These are phyloP conservation scores for Drosophila prosaltans DNA, from an alignment of 1,140 invertebrate species.

Conservation along the genomic window DNA sequence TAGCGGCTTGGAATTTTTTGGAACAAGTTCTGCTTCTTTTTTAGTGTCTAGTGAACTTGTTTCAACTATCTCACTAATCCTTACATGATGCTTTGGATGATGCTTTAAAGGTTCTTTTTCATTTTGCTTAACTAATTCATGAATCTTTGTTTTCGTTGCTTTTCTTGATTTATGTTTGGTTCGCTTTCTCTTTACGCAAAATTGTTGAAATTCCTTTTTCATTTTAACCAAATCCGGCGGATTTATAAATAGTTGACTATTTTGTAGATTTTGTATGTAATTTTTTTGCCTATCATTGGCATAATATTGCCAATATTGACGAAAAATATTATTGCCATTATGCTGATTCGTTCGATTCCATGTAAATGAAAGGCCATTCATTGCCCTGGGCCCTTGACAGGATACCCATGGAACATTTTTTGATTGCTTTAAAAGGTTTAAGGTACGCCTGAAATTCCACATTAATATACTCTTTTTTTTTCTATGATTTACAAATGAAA, in stretches of 20 bases:
- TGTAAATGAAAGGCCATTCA: background rate
- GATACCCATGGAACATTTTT: constrained; percentile 4
- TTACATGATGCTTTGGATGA: no score
- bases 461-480: background rate
- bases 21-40: no score
- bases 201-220: background rate
- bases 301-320: constrained; percentile 4
- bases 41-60: no score
- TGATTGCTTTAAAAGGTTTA: background rate
- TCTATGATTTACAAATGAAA: no score
- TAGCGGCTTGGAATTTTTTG: no score
- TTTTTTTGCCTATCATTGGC: background rate
- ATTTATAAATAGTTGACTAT: background rate
- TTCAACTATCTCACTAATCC: no score
- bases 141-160: background rate
- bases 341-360: background rate
- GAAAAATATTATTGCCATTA: background rate
- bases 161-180: background rate
- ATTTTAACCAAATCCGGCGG: background rate
- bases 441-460: constrained; percentile 17
- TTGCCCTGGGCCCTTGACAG: background rate
- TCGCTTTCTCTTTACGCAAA: background rate
- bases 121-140: no score
- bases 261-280: background rate
- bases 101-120: no score